A percentile compares a stretch with the other conserved stretches of the same genome.
phyloP scores from a whole-genome alignment of 2,797 vertebrate species.

The Ceryle rudis region DNA sequence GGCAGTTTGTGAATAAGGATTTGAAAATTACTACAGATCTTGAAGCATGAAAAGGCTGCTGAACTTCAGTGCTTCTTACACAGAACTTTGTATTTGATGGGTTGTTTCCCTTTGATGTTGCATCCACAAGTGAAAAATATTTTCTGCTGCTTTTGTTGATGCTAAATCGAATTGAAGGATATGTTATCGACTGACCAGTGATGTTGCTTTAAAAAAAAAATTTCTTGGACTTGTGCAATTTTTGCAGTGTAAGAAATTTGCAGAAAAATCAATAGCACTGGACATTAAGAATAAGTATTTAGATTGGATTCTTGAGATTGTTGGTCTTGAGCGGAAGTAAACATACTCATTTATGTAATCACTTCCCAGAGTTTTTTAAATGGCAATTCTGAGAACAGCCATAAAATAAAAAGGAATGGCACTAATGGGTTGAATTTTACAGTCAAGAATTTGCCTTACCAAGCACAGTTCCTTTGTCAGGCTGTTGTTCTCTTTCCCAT shows the following conservation, averaged over 20 bases:
- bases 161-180: background rate
- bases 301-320: background rate
- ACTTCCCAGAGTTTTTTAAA: background rate
- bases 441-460: background rate
- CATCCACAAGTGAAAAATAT: background rate
- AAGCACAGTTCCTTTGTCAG: background rate
- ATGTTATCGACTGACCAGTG: background rate
- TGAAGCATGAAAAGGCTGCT: background rate
- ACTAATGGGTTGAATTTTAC: background rate
- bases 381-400: background rate
- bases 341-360: accelerated
- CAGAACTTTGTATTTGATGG: background rate
- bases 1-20: background rate
- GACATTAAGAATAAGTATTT: background rate
- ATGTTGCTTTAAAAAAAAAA: background rate
- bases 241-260: background rate
- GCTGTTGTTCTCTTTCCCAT: background rate
- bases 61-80: background rate
- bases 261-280: background rate
- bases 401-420: background rate
- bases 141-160: background rate
- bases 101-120: background rate
- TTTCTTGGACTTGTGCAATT: background rate
- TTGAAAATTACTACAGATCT: background rate
- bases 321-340: background rate